phyloP scores from a whole-genome alignment of 2,888 invertebrate genomes.

The Noctua comes region DNA sequence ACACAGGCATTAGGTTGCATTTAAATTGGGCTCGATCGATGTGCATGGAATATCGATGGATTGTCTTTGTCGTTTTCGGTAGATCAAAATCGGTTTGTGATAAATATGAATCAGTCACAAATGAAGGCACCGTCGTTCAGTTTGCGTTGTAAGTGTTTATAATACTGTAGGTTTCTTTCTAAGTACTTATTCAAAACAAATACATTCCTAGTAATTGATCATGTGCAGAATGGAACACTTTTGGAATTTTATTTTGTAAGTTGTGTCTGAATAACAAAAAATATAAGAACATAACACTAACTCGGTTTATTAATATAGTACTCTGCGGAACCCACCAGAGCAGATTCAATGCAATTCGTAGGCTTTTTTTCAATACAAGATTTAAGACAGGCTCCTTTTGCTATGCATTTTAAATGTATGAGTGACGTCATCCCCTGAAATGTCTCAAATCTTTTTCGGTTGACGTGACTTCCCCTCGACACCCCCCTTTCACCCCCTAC shows the following conservation, averaged over 20 bases:
- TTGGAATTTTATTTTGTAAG: neutral
- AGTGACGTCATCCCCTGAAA: conserved; percentile 39
- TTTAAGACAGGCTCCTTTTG: neutral
- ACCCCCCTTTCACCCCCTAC: neutral
- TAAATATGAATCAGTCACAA: neutral
- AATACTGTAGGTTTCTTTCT: neutral
- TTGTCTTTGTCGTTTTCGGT: neutral
- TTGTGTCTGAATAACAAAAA: neutral
- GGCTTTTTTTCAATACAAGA: neutral
- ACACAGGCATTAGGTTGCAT: neutral
- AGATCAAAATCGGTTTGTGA: neutral
- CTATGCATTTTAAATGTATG: conserved; percentile 26
- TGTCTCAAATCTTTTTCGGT: conserved; percentile 41
- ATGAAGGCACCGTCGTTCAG: neutral
- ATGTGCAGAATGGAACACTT: neutral
- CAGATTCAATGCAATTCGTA: neutral
- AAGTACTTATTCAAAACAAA: neutral
- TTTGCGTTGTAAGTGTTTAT: neutral
- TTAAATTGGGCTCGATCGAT: neutral
- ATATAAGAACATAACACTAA: neutral
- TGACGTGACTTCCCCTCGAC: conserved; percentile 15
- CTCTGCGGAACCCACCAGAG: no score
- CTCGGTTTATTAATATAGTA: neutral
- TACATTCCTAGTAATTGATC: neutral
- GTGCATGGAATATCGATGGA: neutral